Base-by-base conservation (phyloP, 2,888 invertebrate species). In the Sphinx pinastri region DNA sequence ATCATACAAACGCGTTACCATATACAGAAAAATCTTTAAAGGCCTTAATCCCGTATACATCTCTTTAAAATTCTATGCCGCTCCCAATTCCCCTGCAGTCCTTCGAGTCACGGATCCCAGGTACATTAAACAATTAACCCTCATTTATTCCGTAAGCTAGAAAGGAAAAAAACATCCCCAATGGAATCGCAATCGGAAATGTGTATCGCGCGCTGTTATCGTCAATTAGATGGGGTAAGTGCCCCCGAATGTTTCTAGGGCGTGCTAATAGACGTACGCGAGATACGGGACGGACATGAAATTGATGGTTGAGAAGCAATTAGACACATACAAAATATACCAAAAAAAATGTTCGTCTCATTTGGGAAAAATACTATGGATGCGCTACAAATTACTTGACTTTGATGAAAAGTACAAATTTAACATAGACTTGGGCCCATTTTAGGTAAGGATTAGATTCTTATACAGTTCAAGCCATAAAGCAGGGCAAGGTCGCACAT, bases 151-250 rank as follows among this genome's bases (percentile, higher is more conserved):
- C 71, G 72, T 71, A 59, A 69, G 73, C 77, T 79, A 80, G 82
- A 79, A 76, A 81, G 83, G 75, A 79, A 78, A 79, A 81, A 79
- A 75, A 51, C 25, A 25, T 12, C 31, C 79, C 76, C 80, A 69
- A 75, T 75, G 75, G 79, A 73, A 79, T 78, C 69, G 78, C 79
- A 79, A 83, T 82, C 84, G 80, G 84, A 81, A 80, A 77, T 75
- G 68, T 69, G 77, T 78, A 79, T 80, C 79, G 75, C 19, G 68
- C 73, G 79, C 78, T 81, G 83, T 82, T 85, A 85, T 86, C 86
- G 78, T 76, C 82, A 84, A 86, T 85, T 85, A 86, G 81, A 77
- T 76, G 79, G 69, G 71, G 73, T 63, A 63, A 63, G 63, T 49
- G 63, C 63, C 19, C 63, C 73, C 76, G 76, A 73, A 76, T 74